Evolutionary conservation across 2,888 invertebrate genomes (phyloP), one percentile per base, ranked within the genome.

Genomic region (Oligia latruncula): DNA sequence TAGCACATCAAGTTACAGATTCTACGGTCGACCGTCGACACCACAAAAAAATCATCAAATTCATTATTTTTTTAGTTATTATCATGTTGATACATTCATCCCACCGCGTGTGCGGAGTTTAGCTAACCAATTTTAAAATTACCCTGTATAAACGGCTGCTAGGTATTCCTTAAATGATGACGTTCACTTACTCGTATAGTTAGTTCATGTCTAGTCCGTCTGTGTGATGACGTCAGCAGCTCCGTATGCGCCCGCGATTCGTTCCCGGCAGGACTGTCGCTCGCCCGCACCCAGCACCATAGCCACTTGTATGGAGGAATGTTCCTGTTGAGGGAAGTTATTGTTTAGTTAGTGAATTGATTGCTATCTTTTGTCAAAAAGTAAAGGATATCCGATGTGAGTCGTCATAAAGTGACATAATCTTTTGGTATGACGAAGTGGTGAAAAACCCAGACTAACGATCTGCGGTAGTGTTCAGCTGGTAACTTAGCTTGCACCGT

Each of bases 221-320:
- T 89, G 71, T 97, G 96, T 9, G 97, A 97, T 58, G 97, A 97
- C 62, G 97, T 97, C 86, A 97, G 95, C 58, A 97, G 95, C 79
- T 97, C 97, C 0, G 97, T 97, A 83, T 97, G 97, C 0, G 97
- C 97, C 0, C 95, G 91, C 0, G 97, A 97, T 89, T 97, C 97
- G 86, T 95, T 95, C 17, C 94, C 94, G 0, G 90, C 90, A 0
- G 95, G 95, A 80, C 95, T 95, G 84, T 95, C 95, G 4, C 93
- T 92, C 0, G 94, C 90, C 71, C 93, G 93, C 91, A 95, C 92
- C 93, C 95, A 95, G 87, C 97, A 98, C 95, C 98, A 97, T 87
- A 98, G 94, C 98, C 98, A 98, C 87, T 98, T 98, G 93, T 98
- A 98, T 15, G 98, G 98, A 0, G 98, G 98, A 85, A 98, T 97